These are phyloP conservation scores for Catharus ustulatus DNA, from an alignment of 2,797 vertebrate genomes.

Conservation along the genomic window DNA sequence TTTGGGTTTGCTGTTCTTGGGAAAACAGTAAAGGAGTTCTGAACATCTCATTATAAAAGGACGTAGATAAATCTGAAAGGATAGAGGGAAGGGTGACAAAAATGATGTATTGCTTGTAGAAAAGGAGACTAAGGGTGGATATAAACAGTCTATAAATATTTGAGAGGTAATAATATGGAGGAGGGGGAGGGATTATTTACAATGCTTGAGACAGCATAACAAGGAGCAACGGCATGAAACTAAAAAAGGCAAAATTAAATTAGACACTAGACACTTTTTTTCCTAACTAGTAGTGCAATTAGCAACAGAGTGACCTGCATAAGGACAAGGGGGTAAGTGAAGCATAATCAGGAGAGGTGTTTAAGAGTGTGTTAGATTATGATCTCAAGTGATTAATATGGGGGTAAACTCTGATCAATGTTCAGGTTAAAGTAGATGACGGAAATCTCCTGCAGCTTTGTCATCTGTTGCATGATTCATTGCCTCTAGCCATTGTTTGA, in stretches of 20 bases:
- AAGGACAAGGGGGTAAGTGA: conserved; percentile 65
- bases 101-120: conserved; percentile 74
- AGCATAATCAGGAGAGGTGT: conserved; percentile 59
- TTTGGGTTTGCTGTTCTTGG: conserved; percentile 7
- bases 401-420: conserved; percentile 47
- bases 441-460: conserved; percentile 30
- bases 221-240: conserved; percentile 75
- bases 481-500: conserved; percentile 4
- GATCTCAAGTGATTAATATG: conserved; percentile 51
- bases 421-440: conserved; percentile 42
- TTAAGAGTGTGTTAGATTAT: conserved; percentile 53
- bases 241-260: conserved; percentile 70
- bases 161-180: conserved; percentile 79
- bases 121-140: conserved; percentile 73
- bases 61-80: conserved; percentile 76
- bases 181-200: conserved; percentile 79
- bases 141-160: conserved; percentile 82
- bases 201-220: conserved; percentile 73
- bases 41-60: conserved; percentile 75
- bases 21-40: conserved; percentile 15
- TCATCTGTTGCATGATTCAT: conserved; percentile 18
- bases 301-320: conserved; percentile 41
- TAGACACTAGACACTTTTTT: conserved; percentile 65
- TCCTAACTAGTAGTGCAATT: conserved; percentile 66
- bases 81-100: conserved; percentile 74